Base-by-base conservation (phyloP, 2,888 invertebrate genomes). In the Caenorhabditis plicata region DNA sequence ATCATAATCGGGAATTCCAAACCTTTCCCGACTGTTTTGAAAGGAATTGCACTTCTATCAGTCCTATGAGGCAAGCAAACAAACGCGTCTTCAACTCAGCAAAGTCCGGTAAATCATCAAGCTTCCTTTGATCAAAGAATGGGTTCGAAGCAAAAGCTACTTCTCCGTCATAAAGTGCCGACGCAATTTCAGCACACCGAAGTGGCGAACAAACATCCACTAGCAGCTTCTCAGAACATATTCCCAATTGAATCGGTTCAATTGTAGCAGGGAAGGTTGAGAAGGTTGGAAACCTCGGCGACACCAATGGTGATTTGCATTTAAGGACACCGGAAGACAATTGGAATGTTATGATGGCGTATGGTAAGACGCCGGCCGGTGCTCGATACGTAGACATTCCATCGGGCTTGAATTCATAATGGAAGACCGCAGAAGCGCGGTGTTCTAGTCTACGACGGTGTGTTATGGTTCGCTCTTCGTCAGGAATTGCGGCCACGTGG, bases 291-390 rank as follows among this genome's bases (percentile, higher is more conserved):
- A n/a, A n/a, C n/a, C n/a, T n/a, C n/a, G n/a, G n/a, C n/a, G n/a
- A n/a, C n/a, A 7, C 35, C 35, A 35, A 20, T 35, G 8, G 35
- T 7, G 20, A 20, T 35, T 3, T 17, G 35, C 35, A 35, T 7
- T 20, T 35, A 20, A 17, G 13, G 8, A 29, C 29, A 20, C 7
- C 17, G 35, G 17, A 38, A n/a, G n/a, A n/a, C n/a, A n/a, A n/a
- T n/a, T n/a, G n/a, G n/a, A n/a, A 56, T 11, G 27, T 43, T 15
- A 58, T 32, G 4, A 58, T 13, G 1, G 58, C 58, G n/a, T 49
- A n/a, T 13, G 58, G 58, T 2, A 58, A n/a, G 3, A 58, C 22
- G 31, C 25, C 45, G 9, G 52, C 29, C 3, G 52, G 57, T 31
- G n/a, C 15, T 17, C 35, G 40, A 1, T 9, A n/a, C 5, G 52